A percentile compares a stretch with the other conserved stretches of the same genome.
Evolutionary conservation across 1,140 invertebrate species (phyloP).

Genomic region (Prorops nasuta): DNA sequence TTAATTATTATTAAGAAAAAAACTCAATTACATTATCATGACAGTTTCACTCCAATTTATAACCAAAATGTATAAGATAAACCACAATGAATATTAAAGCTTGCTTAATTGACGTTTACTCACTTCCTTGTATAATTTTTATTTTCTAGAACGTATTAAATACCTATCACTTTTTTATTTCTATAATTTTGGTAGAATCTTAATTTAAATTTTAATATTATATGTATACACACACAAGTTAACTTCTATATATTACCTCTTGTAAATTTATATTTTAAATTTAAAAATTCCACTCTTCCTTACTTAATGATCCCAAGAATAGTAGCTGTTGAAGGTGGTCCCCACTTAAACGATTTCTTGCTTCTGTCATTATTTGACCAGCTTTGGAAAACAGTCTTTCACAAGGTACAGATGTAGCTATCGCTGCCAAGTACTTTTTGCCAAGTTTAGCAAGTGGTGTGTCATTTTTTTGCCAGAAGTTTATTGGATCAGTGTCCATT

Average conservation of each 20-base stretch:
- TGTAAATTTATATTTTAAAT: neutral
- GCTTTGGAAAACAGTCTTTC: no score
- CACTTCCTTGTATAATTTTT: neutral
- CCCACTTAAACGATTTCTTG: neutral
- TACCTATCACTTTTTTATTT: neutral
- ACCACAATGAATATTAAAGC: no score
- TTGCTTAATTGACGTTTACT: neutral
- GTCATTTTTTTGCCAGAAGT: neutral
- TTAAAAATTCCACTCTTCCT: constrained; percentile 20
- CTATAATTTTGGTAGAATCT: neutral
- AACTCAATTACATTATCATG: no score
- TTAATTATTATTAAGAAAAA: no score
- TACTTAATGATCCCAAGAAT: constrained; percentile 3
- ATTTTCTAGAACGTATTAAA: neutral
- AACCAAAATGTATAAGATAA: no score
- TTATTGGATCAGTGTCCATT: neutral
- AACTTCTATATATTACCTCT: neutral
- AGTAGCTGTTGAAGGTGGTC: neutral
- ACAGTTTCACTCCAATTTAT: no score
- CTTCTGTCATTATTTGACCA: no score
- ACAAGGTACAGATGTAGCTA: no score
- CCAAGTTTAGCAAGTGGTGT: neutral
- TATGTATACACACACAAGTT: neutral
- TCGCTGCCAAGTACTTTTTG: no score
- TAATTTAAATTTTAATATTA: neutral